Conservation (phyloP, 2,888 invertebrate species). For the Neoitamus cyanurus region DNA sequence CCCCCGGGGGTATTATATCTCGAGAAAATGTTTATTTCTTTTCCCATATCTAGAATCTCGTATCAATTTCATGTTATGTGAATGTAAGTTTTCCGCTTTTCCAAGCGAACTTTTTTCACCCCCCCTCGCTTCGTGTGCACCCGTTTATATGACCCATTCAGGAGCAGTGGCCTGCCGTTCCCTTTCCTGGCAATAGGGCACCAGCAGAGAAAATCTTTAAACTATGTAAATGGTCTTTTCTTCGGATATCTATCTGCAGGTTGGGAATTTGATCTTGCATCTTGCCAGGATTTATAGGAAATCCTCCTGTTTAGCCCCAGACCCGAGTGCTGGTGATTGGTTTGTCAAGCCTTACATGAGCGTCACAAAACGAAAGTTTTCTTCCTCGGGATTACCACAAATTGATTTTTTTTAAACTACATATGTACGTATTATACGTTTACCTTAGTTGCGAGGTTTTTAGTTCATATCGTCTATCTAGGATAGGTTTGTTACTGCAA, state of each 20-base stretch:
- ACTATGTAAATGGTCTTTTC: conserved; percentile 51
- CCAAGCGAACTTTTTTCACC: conserved; percentile 22
- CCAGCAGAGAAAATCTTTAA: conserved; percentile 43
- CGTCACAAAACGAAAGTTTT: background rate
- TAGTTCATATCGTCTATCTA: too few relatives aligned
- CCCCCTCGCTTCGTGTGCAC: background rate
- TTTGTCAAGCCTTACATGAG: conserved; percentile 44
- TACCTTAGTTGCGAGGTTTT: too few relatives aligned
- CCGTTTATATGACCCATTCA: conserved; percentile 21
- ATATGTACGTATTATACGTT: too few relatives aligned
- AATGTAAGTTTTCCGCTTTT: conserved; percentile 40
- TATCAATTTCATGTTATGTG: conserved; percentile 51
- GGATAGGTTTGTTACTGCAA: too few relatives aligned
- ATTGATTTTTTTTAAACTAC: too few relatives aligned
- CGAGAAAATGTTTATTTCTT: conserved; percentile 52
- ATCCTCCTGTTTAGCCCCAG: conserved; percentile 1
- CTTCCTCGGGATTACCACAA: background rate
- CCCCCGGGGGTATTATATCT: conserved; percentile 52
- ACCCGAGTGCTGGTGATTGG: conserved; percentile 35
- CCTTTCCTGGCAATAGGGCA: background rate
- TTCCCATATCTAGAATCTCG: conserved; percentile 45
- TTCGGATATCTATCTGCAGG: conserved; percentile 17
- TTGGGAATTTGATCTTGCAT: conserved; percentile 47
- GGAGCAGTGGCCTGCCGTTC: background rate
- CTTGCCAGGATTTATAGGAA: conserved; percentile 44